Percentiles rank a stretch among this genome's conserved stretches.
Evolutionary conservation across 2,113 vertebrate species (phyloP).

Genomic region (Nothobranchius kuhntae): DNA sequence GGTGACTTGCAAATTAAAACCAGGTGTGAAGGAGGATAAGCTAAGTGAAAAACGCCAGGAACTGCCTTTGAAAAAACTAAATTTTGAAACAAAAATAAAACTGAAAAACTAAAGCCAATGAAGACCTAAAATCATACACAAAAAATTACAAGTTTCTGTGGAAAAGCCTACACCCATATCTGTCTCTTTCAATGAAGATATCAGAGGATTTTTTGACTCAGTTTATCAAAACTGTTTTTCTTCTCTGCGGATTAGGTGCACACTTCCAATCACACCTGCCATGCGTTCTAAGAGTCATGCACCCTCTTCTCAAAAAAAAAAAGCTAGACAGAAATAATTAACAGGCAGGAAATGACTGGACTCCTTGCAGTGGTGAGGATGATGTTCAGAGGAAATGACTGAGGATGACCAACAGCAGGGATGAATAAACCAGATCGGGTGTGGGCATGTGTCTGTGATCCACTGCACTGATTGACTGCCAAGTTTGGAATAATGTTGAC

Average conservation of each 20-base stretch:
- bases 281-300: constrained; percentile 6
- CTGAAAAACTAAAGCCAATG: not conserved
- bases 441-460: constrained; percentile 31
- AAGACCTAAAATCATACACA: not conserved
- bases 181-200: not conserved
- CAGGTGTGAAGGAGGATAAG: too few relatives aligned
- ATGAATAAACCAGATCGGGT: constrained; percentile 30
- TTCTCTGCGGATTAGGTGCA: not conserved
- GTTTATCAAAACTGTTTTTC: not conserved
- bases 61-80: not conserved
- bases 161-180: too few relatives aligned
- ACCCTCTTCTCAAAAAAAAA: constrained; percentile 27
- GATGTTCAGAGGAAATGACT: constrained; percentile 66
- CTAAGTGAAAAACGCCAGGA: not conserved
- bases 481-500: constrained; percentile 25
- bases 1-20: not conserved
- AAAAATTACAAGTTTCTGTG: not conserved
- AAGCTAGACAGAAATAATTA: constrained; percentile 57
- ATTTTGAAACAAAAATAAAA: not conserved
- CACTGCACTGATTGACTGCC: not conserved
- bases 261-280: not conserved
- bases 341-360: constrained; percentile 67
- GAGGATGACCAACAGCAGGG: constrained; percentile 45
- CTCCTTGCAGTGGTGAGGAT: constrained; percentile 40
- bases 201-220: not conserved